Evolutionary conservation across 2,888 invertebrate genomes (phyloP), one percentile per base, ranked within the genome.

Genomic region (Drosophila anomalata): DNA sequence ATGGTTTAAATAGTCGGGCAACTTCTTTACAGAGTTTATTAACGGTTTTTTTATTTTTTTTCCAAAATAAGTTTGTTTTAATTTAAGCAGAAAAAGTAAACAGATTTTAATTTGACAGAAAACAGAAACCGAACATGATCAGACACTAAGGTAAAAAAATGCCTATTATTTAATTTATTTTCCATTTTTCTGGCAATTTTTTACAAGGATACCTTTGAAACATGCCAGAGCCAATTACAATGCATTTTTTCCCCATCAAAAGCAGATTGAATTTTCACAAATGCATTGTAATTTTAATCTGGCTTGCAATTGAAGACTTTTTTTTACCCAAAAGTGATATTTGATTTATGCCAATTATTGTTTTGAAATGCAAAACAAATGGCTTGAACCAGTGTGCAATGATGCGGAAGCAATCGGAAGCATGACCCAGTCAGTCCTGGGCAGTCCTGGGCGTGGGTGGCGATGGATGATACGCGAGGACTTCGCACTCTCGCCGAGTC

Each of bases 361-460:
- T 48, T 69, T 68, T 33, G 33, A 33, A 33, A 41, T 46, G 22
- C 7, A 22, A 29, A 65, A 39, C 55, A 70, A 73, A 73, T 73
- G 73, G 65, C 17, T 54, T 33, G 54, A 31, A 63, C 69, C 69
- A 69, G 39, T 69, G 69, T 69, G 63, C 69, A 50, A 63, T 69
- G 69, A 73, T 73, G 69, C 73, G 69, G 73, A 69, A 73, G 69
- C 65, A 69, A 73, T 73, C 73, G 65, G 54, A 46, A 55, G 65
- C 73, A 73, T 73, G 69, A 69, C 69, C 69, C 65, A 69, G 73
- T 63, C 73, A 47, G 72, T 48, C 44, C 62, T 54, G 73, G 63
- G 36, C 70, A 70, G 59, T 44, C 48, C 22, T 41, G 51, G 51
- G 54, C 57, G 46, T 58, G 59, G 52, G 41, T 42, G 39, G 39